Evolutionary conservation across 2,888 invertebrate species (phyloP).

Genomic region (Drosophila antonietae): DNA sequence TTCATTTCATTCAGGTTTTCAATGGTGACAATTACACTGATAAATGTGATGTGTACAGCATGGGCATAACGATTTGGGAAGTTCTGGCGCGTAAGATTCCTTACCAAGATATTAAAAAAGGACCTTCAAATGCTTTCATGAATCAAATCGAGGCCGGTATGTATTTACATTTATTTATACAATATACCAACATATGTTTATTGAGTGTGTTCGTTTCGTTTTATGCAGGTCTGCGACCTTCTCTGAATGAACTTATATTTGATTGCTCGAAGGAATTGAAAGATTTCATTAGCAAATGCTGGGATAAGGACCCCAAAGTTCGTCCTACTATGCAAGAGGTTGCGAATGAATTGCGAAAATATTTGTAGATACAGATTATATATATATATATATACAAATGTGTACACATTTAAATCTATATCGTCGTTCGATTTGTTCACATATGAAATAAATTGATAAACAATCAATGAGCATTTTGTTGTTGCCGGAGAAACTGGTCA

Average conservation of each 20-base stretch:
- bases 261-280: not conserved
- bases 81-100: conserved; percentile 7
- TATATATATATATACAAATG: not conserved
- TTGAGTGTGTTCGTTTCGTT: not conserved
- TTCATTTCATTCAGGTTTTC: conserved; percentile 4
- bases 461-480: conserved; percentile 15
- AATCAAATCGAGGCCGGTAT: not conserved
- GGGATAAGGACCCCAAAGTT: not conserved
- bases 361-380: not conserved
- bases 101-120: not conserved
- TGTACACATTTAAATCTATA: not conserved
- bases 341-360: not conserved
- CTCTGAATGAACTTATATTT: not conserved
- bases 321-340: conserved; percentile 8
- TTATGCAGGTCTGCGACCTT: conserved; percentile 18
- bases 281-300: not conserved
- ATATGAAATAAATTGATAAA: too few relatives aligned
- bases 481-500: not conserved
- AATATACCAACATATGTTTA: not conserved
- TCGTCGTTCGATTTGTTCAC: too few relatives aligned
- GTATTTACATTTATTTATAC: not conserved
- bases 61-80: conserved; percentile 25
- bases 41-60: conserved; percentile 22
- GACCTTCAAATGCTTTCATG: too few relatives aligned
- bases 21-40: not conserved